Base-by-base conservation (phyloP, 1,140 invertebrate species). In the Samia ricini region DNA sequence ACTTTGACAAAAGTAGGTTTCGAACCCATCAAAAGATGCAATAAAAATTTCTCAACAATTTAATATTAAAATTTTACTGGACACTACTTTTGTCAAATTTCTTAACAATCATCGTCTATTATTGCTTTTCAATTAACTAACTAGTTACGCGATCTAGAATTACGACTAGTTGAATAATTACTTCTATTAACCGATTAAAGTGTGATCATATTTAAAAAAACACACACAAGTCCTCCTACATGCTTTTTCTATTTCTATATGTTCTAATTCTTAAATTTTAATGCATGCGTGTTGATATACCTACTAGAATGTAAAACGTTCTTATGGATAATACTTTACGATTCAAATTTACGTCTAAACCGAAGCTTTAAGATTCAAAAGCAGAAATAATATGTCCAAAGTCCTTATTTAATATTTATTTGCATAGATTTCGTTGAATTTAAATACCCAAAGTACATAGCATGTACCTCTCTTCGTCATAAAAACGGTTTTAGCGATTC, bases 81-180 rank as follows among this genome's bases (percentile, higher is more conserved):
- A 33, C 18, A 56, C 76, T 78, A 83, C 74, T 79, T 80, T 81
- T 79, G 76, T 79, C 81, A 85, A 83, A 79, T 73, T 77, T 80
- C 76, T 71, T 73, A 73, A 80, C 65, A 79, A 81, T 79, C 76
- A 68, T 77, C 73, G 64, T 77, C 71, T 76, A 79, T 78, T 87
- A 86, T 86, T 88, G 83, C 82, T 88, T 74, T 68, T 76, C 75
- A 77, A 74, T 77, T 84, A 79, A 60, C 81, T 87, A 87, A 61
- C 76, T 84, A 83, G 61, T 65, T 56, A 51, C 48, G 61, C 33
- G 15, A 42, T 15, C 70, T 76, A 76, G 68, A 33, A 63, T 64
- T 64, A 71, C 60, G 56, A 57, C 57, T 69, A 72, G 59, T 51
- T 20, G 18, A 26, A 36, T 42, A 1, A n/a, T 12, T 57, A 57